Base-by-base conservation (phyloP, 1,140 invertebrate species). In the Trichonephila inaurata region DNA sequence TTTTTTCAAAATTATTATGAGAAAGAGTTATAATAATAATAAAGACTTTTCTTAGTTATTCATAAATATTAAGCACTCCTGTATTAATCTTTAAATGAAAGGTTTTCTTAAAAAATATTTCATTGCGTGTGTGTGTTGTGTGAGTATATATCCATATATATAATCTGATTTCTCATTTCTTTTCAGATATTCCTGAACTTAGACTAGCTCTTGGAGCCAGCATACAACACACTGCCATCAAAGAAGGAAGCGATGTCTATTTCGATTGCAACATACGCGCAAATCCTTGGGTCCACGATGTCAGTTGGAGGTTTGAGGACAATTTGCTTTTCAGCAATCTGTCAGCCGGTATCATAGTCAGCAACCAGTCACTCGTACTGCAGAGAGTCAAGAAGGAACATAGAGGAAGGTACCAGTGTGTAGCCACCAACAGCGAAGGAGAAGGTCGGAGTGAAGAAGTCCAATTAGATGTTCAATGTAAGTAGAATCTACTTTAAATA, bases 201-300 rank as follows among this genome's bases (percentile, higher is more conserved):
- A 94, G 94, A 77, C 64, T 95, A 18, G 92, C 92, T 14, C 86
- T 95, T 21, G 95, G 95, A 21, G 93, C 95, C 14, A 95, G 94
- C 88, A 96, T 98, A 90, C 97, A 98, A 95, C 97, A 98, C 21
- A 97, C 98, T 94, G 98, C 98, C 96, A 98, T 96, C 88, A 96
- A 96, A 94, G 96, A 96, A 95, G 98, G 98, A 16, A 97, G 97
- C 81, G 98, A 98, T 96, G 98, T 98, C 82, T 98, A 98, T 96
- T 98, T 98, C 95, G 98, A 98, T 96, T 98, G 98, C 96, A 98
- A 97, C 95, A 95, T 95, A 24, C 93, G 93, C 18, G 94, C 94
- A 62, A 94, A 95, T 93, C 94, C 94, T 24, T 95, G 94, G 94
- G 94, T 95, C 5, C 86, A 94, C 44, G 94, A 95, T 64, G 94